Base-by-base conservation (phyloP, 1,140 invertebrate species). In the Drosophila santomea region DNA sequence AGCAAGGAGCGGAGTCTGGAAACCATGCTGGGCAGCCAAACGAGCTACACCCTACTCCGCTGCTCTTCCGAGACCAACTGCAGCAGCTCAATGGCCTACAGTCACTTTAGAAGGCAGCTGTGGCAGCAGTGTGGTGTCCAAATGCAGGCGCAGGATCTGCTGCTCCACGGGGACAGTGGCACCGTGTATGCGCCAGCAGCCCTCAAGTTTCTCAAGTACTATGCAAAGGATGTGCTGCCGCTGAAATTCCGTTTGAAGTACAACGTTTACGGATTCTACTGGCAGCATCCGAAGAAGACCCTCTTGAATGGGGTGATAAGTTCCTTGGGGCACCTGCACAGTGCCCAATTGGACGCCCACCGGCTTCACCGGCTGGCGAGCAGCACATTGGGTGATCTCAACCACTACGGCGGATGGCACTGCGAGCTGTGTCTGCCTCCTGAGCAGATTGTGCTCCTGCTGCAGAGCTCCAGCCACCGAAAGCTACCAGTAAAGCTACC, bases 221-320 rank as follows among this genome's bases (percentile, higher is more conserved):
- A 91, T 74, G 94, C 94, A 28, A 94, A 94, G 92, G 79, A 85
- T 62, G 78, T 91, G 51, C 58, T 90, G 25, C 84, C 84, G 0
- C 15, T 89, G 23, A 93, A 93, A 35, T 95, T 96, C 72, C 93
- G 95, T 54, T 76, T 95, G n/a, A 93, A 94, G 66, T 95, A 95
- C 94, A 95, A 94, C 3, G 94, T 96, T 1, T 96, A 94, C 79
- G 95, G 95, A 12, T 96, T 95, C 72, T 96, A 94, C 74, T 96
- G 95, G 95, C 93, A 94, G 48, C 95, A 95, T 92, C 95, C 95
- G 12, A 84, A 93, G 23, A 94, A 93, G 69, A 95, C 95, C 8
- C 93, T 93, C 4, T 93, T 94, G 43, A 47, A 73, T 58, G 82
- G 78, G 84, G 43, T 79, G 80, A 74, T 91, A 15, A 84, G 91